Conservation (phyloP, 2,888 invertebrate genomes). For the Drosophila crucigera region DNA sequence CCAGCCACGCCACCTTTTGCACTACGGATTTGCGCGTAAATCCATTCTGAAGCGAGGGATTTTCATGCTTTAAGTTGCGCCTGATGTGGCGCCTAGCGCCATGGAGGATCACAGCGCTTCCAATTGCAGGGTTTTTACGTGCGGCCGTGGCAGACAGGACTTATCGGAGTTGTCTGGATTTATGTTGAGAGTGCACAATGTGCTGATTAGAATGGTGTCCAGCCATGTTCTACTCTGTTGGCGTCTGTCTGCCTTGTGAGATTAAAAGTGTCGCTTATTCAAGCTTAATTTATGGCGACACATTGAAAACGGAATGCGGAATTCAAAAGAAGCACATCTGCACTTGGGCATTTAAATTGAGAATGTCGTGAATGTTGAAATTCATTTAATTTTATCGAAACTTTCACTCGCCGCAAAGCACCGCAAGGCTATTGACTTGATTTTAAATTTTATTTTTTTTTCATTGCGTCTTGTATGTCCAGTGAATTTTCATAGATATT, state of each 20-base stretch:
- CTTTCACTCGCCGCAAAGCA: slow-evolving; percentile 37
- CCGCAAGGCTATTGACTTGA: slow-evolving; percentile 29
- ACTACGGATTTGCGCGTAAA: slow-evolving; percentile 55
- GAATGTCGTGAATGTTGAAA: slow-evolving; percentile 17
- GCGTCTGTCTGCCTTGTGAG: slow-evolving; percentile 35
- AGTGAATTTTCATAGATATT: slow-evolving; percentile 4
- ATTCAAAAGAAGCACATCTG: slow-evolving; percentile 19
- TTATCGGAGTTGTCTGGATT: slow-evolving; percentile 72
- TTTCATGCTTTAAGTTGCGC: slow-evolving; percentile 61
- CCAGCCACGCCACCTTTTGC: slow-evolving; percentile 43
- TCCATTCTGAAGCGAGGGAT: slow-evolving; percentile 66
- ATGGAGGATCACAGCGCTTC: slow-evolving; percentile 27
- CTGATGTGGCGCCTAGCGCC: slow-evolving; percentile 47
- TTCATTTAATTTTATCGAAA: slow-evolving; percentile 68
- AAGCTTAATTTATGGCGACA: slow-evolving; percentile 68
- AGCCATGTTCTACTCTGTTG: slow-evolving; percentile 9
- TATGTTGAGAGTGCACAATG: slow-evolving; percentile 60
- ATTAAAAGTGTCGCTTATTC: slow-evolving; percentile 68
- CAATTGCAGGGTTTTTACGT: slow-evolving; percentile 38
- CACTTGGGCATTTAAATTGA: slow-evolving; percentile 31
- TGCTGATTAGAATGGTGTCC: slow-evolving; percentile 55
- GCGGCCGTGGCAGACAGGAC: slow-evolving; percentile 30
- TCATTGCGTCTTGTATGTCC: neutral
- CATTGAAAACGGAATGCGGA: slow-evolving; percentile 9
- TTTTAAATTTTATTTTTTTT: neutral